Evolutionary conservation across 1,140 invertebrate genomes (phyloP).

Genomic region (Tetramorium alpestre): DNA sequence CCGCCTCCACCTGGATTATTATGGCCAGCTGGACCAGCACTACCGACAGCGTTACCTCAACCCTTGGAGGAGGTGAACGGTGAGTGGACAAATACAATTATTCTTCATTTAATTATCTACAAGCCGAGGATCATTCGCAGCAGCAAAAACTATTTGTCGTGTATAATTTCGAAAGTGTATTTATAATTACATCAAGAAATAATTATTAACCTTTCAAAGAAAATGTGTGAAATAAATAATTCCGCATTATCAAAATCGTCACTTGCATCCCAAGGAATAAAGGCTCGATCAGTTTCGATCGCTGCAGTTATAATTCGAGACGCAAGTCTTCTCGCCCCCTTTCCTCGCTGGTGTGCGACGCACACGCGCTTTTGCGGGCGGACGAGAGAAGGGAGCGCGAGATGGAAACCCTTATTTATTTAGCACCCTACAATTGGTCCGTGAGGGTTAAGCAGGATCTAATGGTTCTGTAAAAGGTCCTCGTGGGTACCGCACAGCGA

Average conservation of each 20-base stretch:
- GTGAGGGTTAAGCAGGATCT: constrained; percentile 84
- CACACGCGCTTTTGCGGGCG: constrained; percentile 21
- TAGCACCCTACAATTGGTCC: constrained; percentile 85
- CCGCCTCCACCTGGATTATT: constrained; percentile 79
- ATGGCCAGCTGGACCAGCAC: constrained; percentile 79
- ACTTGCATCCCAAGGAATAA: neutral
- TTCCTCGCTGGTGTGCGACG: neutral
- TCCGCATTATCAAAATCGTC: neutral
- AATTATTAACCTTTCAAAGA: neutral
- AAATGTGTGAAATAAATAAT: neutral
- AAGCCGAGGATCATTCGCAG: no score
- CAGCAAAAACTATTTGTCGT: neutral
- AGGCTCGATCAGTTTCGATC: no score
- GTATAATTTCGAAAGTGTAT: neutral
- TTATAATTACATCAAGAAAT: neutral
- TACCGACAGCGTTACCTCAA: constrained; percentile 76
- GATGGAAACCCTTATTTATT: constrained; percentile 84
- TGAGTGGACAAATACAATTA: constrained; percentile 66
- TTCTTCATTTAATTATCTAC: neutral
- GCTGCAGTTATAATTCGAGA: neutral
- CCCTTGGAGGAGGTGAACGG: constrained; percentile 83
- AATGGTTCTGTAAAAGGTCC: constrained; percentile 85
- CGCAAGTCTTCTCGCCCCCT: constrained; percentile 12
- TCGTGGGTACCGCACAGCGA: constrained; percentile 76
- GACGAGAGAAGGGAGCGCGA: neutral